Base-by-base conservation (phyloP, 53 echinoderm and acorn worm species). In the Pentamera pediparva region DNA sequence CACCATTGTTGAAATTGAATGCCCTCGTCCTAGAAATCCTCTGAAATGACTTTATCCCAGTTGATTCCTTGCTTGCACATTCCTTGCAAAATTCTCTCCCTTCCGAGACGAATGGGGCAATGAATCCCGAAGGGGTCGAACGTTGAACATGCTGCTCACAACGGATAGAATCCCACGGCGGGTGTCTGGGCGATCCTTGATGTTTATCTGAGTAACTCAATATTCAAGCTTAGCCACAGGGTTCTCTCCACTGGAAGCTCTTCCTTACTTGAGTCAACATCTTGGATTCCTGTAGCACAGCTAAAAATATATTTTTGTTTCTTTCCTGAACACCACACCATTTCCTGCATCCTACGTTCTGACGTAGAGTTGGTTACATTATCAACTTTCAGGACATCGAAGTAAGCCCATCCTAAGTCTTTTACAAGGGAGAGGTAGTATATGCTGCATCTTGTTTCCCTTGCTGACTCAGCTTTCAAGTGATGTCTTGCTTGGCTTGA, bases 401-500 rank as follows among this genome's bases (percentile, higher is more conserved):
- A 10, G 22, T 81, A 81, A 2, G 74, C 60, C 11, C 73, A 81
- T 0, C 81, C 81, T 9, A 81, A 37, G 37, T 59, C 73, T 47
- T 76, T 82, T 4, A 47, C 75, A 31, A 75, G 74, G 47, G 76
- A 57, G 33, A 75, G 75, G 74, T 82, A 6, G 75, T 82, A 62
- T 82, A 75, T 0, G 82, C 74, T 19, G 54, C 67, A 35, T 82
- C 82, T 19, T 82, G 76, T 41, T 82, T 82, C n/a, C n/a, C n/a
- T n/a, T n/a, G n/a, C n/a, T n/a, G n/a, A n/a, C n/a, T n/a, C n/a
- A n/a, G n/a, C n/a, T n/a, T n/a, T n/a, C n/a, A n/a, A n/a, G n/a
- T n/a, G n/a, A n/a, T n/a, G n/a, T n/a, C n/a, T n/a, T n/a, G n/a
- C n/a, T n/a, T n/a, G n/a, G n/a, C n/a, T n/a, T n/a, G n/a, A n/a